These are phyloP conservation scores for Bergia sp. DNA, from an alignment of 92 coral and sea anemone genomes.

Conservation along the genomic window DNA sequence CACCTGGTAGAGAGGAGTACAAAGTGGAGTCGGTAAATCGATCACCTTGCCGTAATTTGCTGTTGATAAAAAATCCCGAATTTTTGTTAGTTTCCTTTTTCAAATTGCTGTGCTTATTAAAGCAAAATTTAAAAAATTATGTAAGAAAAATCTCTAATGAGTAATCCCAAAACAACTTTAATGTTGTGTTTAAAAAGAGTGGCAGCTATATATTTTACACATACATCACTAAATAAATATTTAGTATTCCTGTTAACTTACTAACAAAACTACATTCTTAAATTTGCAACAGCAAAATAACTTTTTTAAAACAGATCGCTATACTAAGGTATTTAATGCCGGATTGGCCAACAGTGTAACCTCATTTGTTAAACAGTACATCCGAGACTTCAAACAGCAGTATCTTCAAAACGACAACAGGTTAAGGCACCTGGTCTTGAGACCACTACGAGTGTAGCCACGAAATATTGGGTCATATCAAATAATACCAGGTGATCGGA, in stretches of 20 bases:
- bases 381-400: too few relatives aligned
- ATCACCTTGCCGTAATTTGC: slow-evolving; percentile 63
- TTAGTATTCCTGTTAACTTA: background rate
- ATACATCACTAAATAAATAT: background rate
- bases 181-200: too few relatives aligned
- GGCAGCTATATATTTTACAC: background rate
- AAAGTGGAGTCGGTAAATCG: slow-evolving; percentile 57
- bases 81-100: too few relatives aligned
- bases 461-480: too few relatives aligned
- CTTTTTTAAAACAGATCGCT: too few relatives aligned
- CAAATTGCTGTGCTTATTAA: background rate
- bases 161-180: background rate
- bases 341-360: background rate
- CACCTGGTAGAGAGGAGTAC: slow-evolving; percentile 20
- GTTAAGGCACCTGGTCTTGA: too few relatives aligned
- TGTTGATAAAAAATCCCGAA: slow-evolving; percentile 21
- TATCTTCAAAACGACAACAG: too few relatives aligned
- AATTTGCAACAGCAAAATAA: background rate
- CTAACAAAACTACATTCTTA: background rate
- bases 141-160: background rate
- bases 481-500: too few relatives aligned
- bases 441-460: too few relatives aligned
- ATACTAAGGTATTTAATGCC: background rate
- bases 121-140: too few relatives aligned
- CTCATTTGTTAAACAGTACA: background rate